Evolutionary conservation across 2,797 vertebrate species (phyloP).

Genomic region (Clarias pachynema): DNA sequence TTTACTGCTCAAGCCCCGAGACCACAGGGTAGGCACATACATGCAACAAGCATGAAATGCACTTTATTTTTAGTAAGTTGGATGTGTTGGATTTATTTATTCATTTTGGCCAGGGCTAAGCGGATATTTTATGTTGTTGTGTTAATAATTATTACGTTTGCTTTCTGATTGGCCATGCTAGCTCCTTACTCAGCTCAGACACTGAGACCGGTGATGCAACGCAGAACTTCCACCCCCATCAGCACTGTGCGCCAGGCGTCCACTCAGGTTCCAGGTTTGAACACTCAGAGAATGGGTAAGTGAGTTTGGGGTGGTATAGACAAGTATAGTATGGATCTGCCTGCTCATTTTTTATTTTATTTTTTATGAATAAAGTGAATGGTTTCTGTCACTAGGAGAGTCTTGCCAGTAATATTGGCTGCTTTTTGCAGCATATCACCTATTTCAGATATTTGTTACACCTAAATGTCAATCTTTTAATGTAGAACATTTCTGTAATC

Average conservation of each 20-base stretch:
- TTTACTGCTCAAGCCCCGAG: constrained; percentile 82
- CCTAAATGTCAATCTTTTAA: neutral
- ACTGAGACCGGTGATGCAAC: constrained; percentile 68
- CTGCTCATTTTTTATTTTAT: neutral
- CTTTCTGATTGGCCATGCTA: constrained; percentile 51
- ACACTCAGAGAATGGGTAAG: constrained; percentile 87
- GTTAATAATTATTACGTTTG: neutral
- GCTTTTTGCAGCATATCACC: neutral
- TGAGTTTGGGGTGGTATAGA: neutral
- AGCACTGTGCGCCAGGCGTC: constrained; percentile 88
- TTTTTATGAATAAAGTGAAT: neutral
- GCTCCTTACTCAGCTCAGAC: constrained; percentile 74
- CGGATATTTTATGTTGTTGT: neutral
- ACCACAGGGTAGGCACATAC: constrained; percentile 76
- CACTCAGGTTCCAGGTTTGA: constrained; percentile 83
- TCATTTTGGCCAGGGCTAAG: neutral
- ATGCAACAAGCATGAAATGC: neutral
- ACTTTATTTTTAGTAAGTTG: neutral
- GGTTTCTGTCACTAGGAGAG: neutral
- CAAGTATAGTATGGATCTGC: neutral
- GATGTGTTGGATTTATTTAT: neutral
- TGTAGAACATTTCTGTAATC: neutral
- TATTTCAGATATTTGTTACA: neutral
- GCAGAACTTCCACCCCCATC: constrained; percentile 76
- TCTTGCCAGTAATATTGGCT: neutral